Base-by-base conservation (phyloP, 92 coral and sea anemone species). In the Palythoa grandis region DNA sequence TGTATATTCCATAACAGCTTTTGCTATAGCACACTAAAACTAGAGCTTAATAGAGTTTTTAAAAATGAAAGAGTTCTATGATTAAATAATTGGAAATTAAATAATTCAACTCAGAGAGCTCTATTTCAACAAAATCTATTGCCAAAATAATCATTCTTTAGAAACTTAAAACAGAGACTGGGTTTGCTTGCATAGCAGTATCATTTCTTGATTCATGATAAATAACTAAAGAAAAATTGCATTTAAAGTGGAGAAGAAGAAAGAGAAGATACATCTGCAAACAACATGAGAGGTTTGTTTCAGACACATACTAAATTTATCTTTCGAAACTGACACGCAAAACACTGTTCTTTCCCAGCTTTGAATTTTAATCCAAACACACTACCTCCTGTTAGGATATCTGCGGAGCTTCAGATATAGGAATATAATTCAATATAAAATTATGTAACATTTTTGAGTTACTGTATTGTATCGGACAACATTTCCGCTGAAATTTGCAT, bases 401-500 rank as follows among this genome's bases (percentile, higher is more conserved):
- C 4, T 58, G 57, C 14, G 25, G 35, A 52, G 61, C 20, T 20
- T n/a, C 37, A 23, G 38, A 54, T 35, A 48, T 80, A 66, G 16
- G n/a, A 79, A 48, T 47, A 47, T 58, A 8, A 53, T 67, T 47
- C 48, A 40, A 43, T 40, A 58, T 57, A 5, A 12, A 5, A 12
- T 61, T 43, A 79, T 8, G 9, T 43, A 65, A 52, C 84, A 61
- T 63, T 76, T 61, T 47, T 43, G 38, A 73, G 74, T 20, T 66
- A 47, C 50, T 43, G 50, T 5, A 8, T 43, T 65, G 74, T 80
- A 65, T 80, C 74, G n/a, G 66, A 80, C 40, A 47, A 39, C 74
- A 80, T 80, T 80, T 80, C 85, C 85, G 85, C 85, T 48, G 53
- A 35, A 80, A 63, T 24, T 66, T 80, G 68, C 70, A 19, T 65